Evolutionary conservation across 1,140 invertebrate species (phyloP), one percentile per base, ranked within the genome.

Genomic region (Aphidius gifuensis): DNA sequence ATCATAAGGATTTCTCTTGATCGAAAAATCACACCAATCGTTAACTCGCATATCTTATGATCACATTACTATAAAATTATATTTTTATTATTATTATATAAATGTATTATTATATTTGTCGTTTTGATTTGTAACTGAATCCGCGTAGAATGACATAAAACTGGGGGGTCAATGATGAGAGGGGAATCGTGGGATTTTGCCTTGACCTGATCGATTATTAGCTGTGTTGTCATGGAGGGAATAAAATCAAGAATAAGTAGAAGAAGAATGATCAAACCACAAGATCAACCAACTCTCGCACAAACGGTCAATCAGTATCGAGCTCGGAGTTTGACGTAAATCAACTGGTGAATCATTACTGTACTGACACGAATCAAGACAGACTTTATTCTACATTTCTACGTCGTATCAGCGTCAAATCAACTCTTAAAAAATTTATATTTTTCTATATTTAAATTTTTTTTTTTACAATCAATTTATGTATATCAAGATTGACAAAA

Each of bases 291-390:
- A 55, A 57, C 45, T 43, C n/a, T 48, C 9, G 64, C 47, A 71
- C 70, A 72, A 74, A 74, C 64, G 68, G 50, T 69, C 71, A 70
- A 72, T 73, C 72, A 70, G 69, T 71, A 66, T 69, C 43, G 40
- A 58, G 6, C 55, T 56, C 46, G 9, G 48, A 11, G 43, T n/a
- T 40, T 53, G 67, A 65, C 68, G 71, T 75, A 75, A 75, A 75
- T 75, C 74, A 75, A 55, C 43, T 55, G 62, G 66, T 69, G 69
- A 71, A 73, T 74, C 69, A 71, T 69, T 72, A 71, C 65, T 32
- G 23, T 60, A 45, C 58, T 60, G 58, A 60, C 54, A 56, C 48
- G 45, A 42, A 44, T 58, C 54, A 50, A 46, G 46, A 38, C 39
- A 16, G 40, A 3, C 23, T 32, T 4, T 2, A 55, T 55, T n/a